Conservation (phyloP, 2,113 vertebrate genomes). For the Malurus elegans region DNA sequence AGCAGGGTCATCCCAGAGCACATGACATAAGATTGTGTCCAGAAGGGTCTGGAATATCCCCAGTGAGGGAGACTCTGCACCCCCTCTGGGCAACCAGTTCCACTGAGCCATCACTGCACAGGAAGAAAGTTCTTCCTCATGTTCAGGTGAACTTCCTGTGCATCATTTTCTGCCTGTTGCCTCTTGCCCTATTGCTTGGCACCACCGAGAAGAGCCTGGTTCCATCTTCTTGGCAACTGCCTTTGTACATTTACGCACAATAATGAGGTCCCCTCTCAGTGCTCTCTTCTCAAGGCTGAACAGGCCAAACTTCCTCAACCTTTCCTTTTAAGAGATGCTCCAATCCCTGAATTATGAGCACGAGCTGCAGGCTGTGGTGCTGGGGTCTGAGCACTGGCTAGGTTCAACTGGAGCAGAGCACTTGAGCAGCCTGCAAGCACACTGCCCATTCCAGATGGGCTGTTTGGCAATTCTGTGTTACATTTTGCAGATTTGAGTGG, state of each 20-base stretch:
- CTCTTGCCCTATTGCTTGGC: neutral
- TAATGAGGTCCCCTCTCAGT: neutral
- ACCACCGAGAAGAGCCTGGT: neutral
- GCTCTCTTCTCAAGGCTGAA: neutral
- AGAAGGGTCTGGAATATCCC: neutral
- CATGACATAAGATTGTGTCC: neutral
- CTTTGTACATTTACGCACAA: neutral
- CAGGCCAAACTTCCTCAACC: neutral
- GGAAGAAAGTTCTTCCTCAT: neutral
- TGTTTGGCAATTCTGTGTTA: neutral
- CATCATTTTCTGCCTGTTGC: neutral
- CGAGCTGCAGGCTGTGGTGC: fast-evolving
- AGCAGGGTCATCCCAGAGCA: neutral
- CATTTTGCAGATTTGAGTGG: neutral
- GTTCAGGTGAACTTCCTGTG: neutral
- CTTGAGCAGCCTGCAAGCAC: neutral
- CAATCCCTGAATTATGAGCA: neutral
- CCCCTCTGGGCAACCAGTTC: neutral
- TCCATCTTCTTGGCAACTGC: neutral
- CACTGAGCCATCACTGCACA: neutral
- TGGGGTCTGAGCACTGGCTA: neutral
- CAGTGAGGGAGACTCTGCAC: neutral
- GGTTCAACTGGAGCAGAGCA: neutral
- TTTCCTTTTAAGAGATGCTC: neutral
- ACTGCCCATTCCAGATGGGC: neutral